Conservation (phyloP, 30 jellyfish, hydroid and myxozoan species). For the Aurelia coerulea region DNA sequence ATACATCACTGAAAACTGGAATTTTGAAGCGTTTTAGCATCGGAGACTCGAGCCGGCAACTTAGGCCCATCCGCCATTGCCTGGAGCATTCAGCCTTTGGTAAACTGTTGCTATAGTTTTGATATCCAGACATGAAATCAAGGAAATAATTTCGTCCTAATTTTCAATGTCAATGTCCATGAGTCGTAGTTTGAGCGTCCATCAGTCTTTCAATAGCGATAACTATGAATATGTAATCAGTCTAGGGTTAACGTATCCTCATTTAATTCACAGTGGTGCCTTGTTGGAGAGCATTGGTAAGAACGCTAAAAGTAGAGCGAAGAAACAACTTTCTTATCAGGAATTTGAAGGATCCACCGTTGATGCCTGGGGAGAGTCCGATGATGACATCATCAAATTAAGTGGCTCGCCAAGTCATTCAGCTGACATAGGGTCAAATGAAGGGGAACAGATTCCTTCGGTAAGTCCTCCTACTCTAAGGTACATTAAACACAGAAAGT, state of each 20-base stretch:
- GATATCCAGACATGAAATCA: no score
- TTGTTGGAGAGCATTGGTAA: conserved; percentile 79
- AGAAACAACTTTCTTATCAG: conserved; percentile 73
- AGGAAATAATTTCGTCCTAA: no score
- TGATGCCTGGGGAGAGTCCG: conserved; percentile 96
- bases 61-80: not conserved
- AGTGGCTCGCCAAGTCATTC: conserved; percentile 44
- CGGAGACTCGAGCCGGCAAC: no score
- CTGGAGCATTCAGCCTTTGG: not conserved
- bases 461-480: not conserved
- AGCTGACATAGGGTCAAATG: not conserved
- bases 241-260: not conserved
- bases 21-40: no score
- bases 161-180: no score
- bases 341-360: conserved; percentile 95
- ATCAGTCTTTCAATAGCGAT: no score
- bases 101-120: not conserved
- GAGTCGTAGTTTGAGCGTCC: no score
- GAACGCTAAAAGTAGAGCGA: conserved; percentile 33
- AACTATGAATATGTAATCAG: no score
- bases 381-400: conserved; percentile 75
- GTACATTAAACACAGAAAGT: not conserved
- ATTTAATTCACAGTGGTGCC: conserved; percentile 53
- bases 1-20: no score
- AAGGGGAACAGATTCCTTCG: no score